A percentile compares a stretch with the other conserved stretches of the same genome.
Conservation (phyloP, 2,113 vertebrate species). For the Pterocles orientalis region DNA sequence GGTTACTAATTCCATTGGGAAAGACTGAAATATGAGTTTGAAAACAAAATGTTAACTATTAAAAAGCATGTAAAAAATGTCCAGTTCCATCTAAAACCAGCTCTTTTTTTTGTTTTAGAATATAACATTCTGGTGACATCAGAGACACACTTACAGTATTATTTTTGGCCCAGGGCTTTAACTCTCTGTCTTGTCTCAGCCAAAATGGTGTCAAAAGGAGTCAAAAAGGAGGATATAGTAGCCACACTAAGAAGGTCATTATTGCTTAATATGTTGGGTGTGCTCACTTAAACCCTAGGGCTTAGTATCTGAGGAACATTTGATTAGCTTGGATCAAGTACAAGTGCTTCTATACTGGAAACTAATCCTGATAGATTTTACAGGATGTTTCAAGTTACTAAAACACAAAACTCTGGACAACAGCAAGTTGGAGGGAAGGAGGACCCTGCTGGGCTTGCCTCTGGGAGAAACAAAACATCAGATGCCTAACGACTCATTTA, state of each 20-base stretch:
- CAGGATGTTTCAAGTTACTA: slow-evolving; percentile 45
- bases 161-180: slow-evolving; percentile 39
- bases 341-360: slow-evolving; percentile 44
- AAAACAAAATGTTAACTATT: slow-evolving; percentile 17
- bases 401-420: not conserved
- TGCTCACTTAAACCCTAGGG: slow-evolving; percentile 37
- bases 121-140: slow-evolving; percentile 25
- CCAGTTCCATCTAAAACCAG: not conserved
- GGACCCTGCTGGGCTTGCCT: slow-evolving; percentile 26
- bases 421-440: not conserved
- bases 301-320: slow-evolving; percentile 23
- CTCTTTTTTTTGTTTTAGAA: not conserved
- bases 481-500: not conserved
- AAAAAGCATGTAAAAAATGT: slow-evolving; percentile 8
- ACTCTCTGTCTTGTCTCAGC: slow-evolving; percentile 10
- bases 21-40: not conserved
- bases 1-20: not conserved
- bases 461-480: not conserved
- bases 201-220: slow-evolving; percentile 46
- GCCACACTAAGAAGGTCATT: not conserved
- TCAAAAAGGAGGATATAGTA: slow-evolving; percentile 39
- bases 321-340: slow-evolving; percentile 56
- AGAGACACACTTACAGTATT: not conserved
- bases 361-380: slow-evolving; percentile 57
- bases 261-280: slow-evolving; percentile 46